Evolutionary conservation across 64 coral and sea anemone genomes (phyloP), one percentile per base, ranked within the genome.

Genomic region (Pocillopora verrucosa): DNA sequence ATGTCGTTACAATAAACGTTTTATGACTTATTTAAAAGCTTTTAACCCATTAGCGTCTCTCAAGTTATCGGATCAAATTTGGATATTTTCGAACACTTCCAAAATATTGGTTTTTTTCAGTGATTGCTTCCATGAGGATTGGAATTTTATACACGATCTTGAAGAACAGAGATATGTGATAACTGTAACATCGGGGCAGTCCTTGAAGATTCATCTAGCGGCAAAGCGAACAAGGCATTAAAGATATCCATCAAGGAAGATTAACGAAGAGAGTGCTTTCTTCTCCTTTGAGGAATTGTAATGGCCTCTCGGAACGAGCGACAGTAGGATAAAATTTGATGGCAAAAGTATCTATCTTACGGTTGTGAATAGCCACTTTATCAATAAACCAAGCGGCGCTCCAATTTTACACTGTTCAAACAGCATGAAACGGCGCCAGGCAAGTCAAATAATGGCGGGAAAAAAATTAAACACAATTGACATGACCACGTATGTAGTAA

Each of bases 391-490:
- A 72, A 51, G 20, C 36, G 11, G 30, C 37, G 15, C 64, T 13
- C 41, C 17, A 85, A 57, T 57, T 72, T 56, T 45, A 19, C 80
- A 35, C 61, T 45, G 15, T 9, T 11, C 35, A 57, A 72, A 85
- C 82, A 85, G 82, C 82, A 16, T 63, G 82, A 81, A 70, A 19
- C 22, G 82, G 82, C 82, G 82, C 65, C 82, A 85, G 16, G 7
- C 64, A 85, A 16, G 36, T 70, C 82, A 85, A 72, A 85, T 57
- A 85, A 26, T 72, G 65, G 82, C 82, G 63, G 61, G 82, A 85
- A 85, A 85, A 85, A 70, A 20, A 85, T 85, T 85, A 72, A 72
- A 26, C 65, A 72, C 37, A 85, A 85, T 85, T 72, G 38, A 57
- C 38, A 57, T 57, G 65, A 15, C 9, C 82, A n/a, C 35, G 35